Percentiles rank a stretch among this genome's conserved stretches.
These are phyloP conservation scores for Ophioninae sp. DNA, from an alignment of 2,888 invertebrate genomes.

Conservation along the genomic window DNA sequence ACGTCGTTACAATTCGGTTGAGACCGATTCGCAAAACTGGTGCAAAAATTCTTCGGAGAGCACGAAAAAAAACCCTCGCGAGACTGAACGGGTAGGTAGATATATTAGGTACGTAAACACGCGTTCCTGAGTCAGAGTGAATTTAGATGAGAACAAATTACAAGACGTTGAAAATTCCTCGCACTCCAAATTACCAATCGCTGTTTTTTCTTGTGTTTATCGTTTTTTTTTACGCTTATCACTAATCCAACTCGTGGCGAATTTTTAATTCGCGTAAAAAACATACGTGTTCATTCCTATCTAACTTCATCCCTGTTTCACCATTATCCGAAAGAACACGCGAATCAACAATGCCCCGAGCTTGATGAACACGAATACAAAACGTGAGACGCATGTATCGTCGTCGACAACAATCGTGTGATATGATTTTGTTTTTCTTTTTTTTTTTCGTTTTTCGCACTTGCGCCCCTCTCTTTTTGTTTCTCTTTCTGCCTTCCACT, in stretches of 20 bases:
- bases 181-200: slow-evolving; percentile 47
- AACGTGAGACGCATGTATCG: slow-evolving; percentile 48
- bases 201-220: slow-evolving; percentile 46
- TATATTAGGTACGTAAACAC: slow-evolving; percentile 70
- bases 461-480: slow-evolving; percentile 59
- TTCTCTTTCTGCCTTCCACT: slow-evolving; percentile 57
- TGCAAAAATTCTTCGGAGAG: slow-evolving; percentile 32
- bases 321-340: slow-evolving; percentile 15
- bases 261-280: slow-evolving; percentile 13
- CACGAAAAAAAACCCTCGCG: slow-evolving; percentile 58
- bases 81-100: slow-evolving; percentile 73
- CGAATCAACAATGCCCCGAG: slow-evolving; percentile 31
- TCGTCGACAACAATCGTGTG: slow-evolving; percentile 34
- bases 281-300: slow-evolving; percentile 9
- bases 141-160: slow-evolving; percentile 20
- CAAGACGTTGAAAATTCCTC: slow-evolving; percentile 25
- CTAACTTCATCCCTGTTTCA: slow-evolving; percentile 17
- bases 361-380: slow-evolving; percentile 17
- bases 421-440: slow-evolving; percentile 55
- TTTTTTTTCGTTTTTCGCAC: slow-evolving; percentile 11
- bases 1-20: not conserved
- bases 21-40: slow-evolving; percentile 21
- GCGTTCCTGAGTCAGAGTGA: slow-evolving; percentile 55
- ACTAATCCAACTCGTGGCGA: slow-evolving; percentile 51
- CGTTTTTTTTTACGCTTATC: slow-evolving; percentile 40